Conservation (phyloP, 2,113 vertebrate species). For the Oryzias woworae region DNA sequence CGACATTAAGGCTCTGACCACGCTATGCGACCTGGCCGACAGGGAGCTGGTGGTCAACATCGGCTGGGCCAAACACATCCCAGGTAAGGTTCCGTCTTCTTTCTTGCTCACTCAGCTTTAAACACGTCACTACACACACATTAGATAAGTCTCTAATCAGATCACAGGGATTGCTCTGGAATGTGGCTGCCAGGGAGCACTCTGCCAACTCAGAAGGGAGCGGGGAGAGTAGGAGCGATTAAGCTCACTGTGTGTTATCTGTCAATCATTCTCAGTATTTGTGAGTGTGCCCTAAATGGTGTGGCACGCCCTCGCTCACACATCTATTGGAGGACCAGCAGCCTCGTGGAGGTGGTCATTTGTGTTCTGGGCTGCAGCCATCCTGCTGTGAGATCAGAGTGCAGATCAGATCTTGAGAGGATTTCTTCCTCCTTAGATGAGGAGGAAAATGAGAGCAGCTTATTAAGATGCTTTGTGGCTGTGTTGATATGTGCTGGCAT, state of each 20-base stretch:
- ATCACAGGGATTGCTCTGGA: constrained; percentile 60
- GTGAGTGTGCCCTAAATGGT: constrained; percentile 13
- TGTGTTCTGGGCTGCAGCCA: constrained; percentile 42
- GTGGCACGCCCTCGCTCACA: constrained; percentile 14
- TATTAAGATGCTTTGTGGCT: too few relatives aligned
- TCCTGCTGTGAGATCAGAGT: constrained; percentile 1
- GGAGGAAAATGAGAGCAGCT: too few relatives aligned
- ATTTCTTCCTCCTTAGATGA: too few relatives aligned
- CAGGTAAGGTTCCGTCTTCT: constrained; percentile 77
- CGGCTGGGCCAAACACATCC: constrained; percentile 99
- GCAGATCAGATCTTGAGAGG: too few relatives aligned
- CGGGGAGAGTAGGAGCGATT: constrained; percentile 17
- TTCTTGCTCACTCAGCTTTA: constrained; percentile 16
- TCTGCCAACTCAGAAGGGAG: constrained; percentile 30
- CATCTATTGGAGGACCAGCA: constrained; percentile 45
- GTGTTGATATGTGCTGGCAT: too few relatives aligned
- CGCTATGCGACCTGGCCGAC: constrained; percentile 95
- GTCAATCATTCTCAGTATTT: constrained; percentile 26
- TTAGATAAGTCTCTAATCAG: constrained; percentile 59
- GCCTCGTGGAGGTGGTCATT: constrained; percentile 61
- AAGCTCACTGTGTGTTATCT: constrained; percentile 35
- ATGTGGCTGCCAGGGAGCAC: constrained; percentile 44
- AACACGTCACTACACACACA: constrained; percentile 35
- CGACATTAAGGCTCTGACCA: constrained; percentile 98
- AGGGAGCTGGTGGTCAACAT: constrained; percentile 97